Conservation (phyloP, 2,797 vertebrate species). For the Propithecus deckenii region DNA sequence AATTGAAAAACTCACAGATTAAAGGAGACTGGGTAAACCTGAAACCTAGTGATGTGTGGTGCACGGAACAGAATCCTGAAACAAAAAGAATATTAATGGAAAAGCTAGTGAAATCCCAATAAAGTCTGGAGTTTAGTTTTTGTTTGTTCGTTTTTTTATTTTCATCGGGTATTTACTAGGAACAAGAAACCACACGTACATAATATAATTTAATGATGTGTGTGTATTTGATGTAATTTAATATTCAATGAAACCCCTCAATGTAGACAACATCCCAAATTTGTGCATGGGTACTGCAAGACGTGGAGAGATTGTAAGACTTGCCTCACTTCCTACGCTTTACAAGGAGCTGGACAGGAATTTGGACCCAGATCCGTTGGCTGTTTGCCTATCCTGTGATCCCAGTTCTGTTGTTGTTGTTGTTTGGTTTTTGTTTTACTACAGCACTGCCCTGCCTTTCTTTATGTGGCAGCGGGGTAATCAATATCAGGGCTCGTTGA, state of each 20-base stretch:
- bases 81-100: not conserved
- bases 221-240: not conserved
- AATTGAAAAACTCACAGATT: not conserved
- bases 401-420: not conserved
- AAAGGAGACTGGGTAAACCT: not conserved
- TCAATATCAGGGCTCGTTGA: not conserved
- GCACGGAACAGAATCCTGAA: not conserved
- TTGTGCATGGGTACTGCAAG: not conserved
- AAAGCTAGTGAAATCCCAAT: not conserved
- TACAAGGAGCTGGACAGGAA: not conserved
- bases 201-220: not conserved
- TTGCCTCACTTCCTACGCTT: not conserved
- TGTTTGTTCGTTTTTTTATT: not conserved
- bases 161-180: not conserved
- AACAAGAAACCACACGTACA: not conserved
- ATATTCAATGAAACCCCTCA: not conserved
- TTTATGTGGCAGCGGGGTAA: too few relatives aligned
- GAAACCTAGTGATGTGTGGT: not conserved
- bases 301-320: not conserved
- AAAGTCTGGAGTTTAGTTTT: not conserved
- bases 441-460: accelerated
- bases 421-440: not conserved
- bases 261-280: not conserved
- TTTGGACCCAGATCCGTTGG: not conserved
- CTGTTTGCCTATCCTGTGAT: accelerated